Base-by-base conservation (phyloP, 2,113 vertebrate genomes). In the Datnioides undecimradiatus region DNA sequence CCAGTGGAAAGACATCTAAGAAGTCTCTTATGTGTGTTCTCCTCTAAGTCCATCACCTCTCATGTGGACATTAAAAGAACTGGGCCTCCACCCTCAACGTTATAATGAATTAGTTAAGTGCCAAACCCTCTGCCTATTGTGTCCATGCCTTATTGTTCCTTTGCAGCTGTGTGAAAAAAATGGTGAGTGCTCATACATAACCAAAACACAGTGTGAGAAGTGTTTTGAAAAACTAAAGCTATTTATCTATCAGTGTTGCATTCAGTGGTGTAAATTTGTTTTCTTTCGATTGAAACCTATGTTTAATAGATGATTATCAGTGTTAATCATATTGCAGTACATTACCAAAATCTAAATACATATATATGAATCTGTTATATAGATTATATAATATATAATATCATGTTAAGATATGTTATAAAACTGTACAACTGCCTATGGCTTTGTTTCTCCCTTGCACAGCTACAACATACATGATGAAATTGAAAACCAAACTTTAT, bases 21-120 rank as follows among this genome's bases (percentile, higher is more conserved):
- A 92, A 87, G 64, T 94, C 94, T 8, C 72, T 17, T 21, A 72
- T 91, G 45, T 95, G 95, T 57, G 34, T 86, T 63, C 6, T 95
- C 54, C 82, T 95, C 36, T 95, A 80, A 91, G 33, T 13, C 8
- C 4, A 1, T 43, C 19, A n/a, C n/a, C 19, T 16, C 10, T 60
- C 45, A 14, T 31, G 33, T 17, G 55, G 36, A 74, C n/a, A 7
- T 29, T 57, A 25, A 65, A 51, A 3, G n/a, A 54, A 66, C 52
- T 40, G 34, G 19, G 34, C 31, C n/a, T 62, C 41, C 19, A 65
- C 40, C 0, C 33, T 12, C 7, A 10, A 21, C 9, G 5, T 57
- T 27, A 29, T 34, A 29, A 9, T 68, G 67, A 34, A 41, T 82
- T 69, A 46, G 49, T 59, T 52, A 71, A 55, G 45, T 62, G 76